Percentiles rank a stretch among this genome's conserved stretches.
These are phyloP conservation scores for Mycetomoellerius zeteki DNA, from an alignment of 1,140 invertebrate genomes.

Conservation along the genomic window DNA sequence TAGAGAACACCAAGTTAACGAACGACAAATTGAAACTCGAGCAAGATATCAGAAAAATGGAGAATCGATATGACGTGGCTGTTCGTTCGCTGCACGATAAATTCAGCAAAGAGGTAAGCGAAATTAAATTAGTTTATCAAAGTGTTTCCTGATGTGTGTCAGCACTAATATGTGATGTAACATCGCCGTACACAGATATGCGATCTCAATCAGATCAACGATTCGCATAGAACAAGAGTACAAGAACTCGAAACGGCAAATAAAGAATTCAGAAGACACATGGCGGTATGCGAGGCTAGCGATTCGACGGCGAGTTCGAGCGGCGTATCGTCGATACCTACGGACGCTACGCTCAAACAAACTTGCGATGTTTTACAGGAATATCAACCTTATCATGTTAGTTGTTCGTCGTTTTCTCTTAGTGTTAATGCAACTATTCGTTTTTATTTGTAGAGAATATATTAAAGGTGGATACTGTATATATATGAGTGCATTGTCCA, in stretches of 20 bases:
- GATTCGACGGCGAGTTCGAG: constrained; percentile 84
- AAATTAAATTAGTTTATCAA: neutral
- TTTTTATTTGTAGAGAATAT: neutral
- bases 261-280: constrained; percentile 83
- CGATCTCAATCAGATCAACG: constrained; percentile 84
- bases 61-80: constrained; percentile 78
- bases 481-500: neutral
- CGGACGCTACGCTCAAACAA: constrained; percentile 77
- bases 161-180: constrained; percentile 18
- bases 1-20: constrained; percentile 89
- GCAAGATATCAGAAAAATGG: constrained; percentile 84
- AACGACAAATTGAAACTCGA: constrained; percentile 88
- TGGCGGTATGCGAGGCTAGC: constrained; percentile 82
- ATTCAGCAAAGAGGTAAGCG: constrained; percentile 82
- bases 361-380: constrained; percentile 80
- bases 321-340: constrained; percentile 83
- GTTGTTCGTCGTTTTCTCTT: constrained; percentile 26
- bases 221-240: constrained; percentile 81
- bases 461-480: neutral
- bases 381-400: constrained; percentile 82
- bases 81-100: constrained; percentile 82
- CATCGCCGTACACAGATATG: constrained; percentile 77
- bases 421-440: neutral
- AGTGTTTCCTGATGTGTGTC: neutral
- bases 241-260: constrained; percentile 83